Conservation (phyloP, 2,888 invertebrate species). For the Sturmia bella region DNA sequence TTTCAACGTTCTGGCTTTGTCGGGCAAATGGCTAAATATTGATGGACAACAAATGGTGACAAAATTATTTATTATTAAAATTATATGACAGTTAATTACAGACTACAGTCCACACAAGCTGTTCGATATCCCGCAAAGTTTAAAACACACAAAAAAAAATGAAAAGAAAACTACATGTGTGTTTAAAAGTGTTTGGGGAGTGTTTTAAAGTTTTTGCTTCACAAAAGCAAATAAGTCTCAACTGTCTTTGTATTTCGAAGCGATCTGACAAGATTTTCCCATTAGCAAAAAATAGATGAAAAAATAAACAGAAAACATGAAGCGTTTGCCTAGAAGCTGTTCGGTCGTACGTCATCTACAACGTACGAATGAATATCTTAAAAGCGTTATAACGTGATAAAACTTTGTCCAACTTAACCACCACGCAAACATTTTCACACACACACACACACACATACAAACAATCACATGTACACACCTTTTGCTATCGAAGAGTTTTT, state of each 20-base stretch:
- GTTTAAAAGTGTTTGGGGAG: not conserved
- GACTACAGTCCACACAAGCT: not conserved
- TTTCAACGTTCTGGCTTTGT: slow-evolving; percentile 37
- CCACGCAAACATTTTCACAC: slow-evolving; percentile 40
- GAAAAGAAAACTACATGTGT: not conserved
- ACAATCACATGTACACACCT: not conserved
- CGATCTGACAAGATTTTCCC: slow-evolving; percentile 67
- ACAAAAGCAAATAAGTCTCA: slow-evolving; percentile 53
- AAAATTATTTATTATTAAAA: slow-evolving; percentile 65
- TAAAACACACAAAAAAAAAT: too few species aligned
- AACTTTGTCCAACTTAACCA: slow-evolving; percentile 45
- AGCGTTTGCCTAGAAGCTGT: slow-evolving; percentile 52
- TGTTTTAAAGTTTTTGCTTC: not conserved
- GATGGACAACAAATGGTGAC: slow-evolving; percentile 56
- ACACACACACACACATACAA: not conserved
- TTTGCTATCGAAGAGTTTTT: slow-evolving; percentile 20
- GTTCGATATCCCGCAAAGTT: not conserved
- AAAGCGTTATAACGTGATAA: slow-evolving; percentile 54
- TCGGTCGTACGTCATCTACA: slow-evolving; percentile 21
- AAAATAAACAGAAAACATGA: slow-evolving; percentile 22
- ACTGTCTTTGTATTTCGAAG: slow-evolving; percentile 59
- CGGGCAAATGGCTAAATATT: slow-evolving; percentile 6
- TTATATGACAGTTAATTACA: slow-evolving; percentile 43
- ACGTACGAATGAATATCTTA: slow-evolving; percentile 37
- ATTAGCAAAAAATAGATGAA: slow-evolving; percentile 56